Evolutionary conservation across 2,113 vertebrate genomes (phyloP).

Genomic region (Lamprotornis superbus): DNA sequence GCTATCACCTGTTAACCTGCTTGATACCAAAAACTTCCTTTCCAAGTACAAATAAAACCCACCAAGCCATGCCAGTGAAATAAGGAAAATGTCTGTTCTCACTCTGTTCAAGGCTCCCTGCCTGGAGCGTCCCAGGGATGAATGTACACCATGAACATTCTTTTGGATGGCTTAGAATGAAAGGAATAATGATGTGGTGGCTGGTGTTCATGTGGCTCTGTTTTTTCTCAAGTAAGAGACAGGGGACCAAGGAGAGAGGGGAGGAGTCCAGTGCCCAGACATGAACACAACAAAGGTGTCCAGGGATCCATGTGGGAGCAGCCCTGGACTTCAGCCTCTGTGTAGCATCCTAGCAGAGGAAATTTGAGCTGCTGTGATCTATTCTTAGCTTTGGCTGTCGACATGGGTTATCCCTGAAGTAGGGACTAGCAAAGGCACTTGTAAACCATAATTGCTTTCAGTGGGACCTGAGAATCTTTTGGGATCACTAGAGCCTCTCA

Average conservation of each 20-base stretch:
- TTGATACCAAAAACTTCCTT: neutral
- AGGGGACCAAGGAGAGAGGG: neutral
- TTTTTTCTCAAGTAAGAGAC: neutral
- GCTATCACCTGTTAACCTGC: neutral
- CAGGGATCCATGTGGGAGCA: neutral
- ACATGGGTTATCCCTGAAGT: accelerated
- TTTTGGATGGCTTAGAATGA: neutral
- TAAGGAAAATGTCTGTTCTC: neutral
- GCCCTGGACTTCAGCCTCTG: neutral
- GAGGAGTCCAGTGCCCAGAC: neutral
- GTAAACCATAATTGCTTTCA: neutral
- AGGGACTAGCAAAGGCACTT: neutral
- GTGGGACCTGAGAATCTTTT: neutral
- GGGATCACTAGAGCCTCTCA: neutral
- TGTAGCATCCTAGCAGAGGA: neutral
- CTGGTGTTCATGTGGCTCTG: neutral
- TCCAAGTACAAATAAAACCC: neutral
- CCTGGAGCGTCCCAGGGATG: neutral
- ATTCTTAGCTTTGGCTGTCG: neutral
- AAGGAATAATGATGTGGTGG: neutral
- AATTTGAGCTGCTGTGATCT: neutral
- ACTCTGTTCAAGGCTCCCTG: neutral
- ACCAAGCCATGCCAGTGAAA: neutral
- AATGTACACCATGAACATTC: accelerated
- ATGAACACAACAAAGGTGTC: accelerated